These are phyloP conservation scores for Desmophyllum pertusum DNA, from an alignment of 92 coral and sea anemone species.

Conservation along the genomic window DNA sequence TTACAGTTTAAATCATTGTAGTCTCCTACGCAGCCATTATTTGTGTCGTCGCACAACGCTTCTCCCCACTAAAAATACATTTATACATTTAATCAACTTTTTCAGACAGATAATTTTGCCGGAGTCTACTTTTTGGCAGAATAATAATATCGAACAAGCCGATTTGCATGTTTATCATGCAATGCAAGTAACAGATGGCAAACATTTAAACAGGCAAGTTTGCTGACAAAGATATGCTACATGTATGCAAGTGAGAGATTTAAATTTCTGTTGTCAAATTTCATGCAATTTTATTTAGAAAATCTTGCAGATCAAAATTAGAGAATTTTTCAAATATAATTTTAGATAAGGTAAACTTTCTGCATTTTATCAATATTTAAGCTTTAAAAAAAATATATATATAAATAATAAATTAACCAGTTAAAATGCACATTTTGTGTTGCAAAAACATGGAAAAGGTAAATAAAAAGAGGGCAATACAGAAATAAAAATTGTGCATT, in stretches of 20 bases:
- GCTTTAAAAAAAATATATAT: too few relatives aligned
- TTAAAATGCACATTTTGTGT: not conserved
- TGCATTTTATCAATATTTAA: not conserved
- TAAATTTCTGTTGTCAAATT: not conserved
- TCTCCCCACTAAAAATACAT: too few relatives aligned
- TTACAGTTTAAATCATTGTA: too few relatives aligned
- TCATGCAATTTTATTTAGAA: not conserved
- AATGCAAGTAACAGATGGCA: not conserved
- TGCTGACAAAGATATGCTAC: not conserved
- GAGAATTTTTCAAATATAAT: not conserved
- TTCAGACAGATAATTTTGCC: too few relatives aligned
- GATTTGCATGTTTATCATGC: not conserved
- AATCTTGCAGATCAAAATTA: not conserved
- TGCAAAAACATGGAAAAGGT: not conserved
- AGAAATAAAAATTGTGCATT: not conserved
- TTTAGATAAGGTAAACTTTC: not conserved
- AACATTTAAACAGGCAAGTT: not conserved
- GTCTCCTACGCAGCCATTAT: too few relatives aligned
- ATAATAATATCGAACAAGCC: not conserved
- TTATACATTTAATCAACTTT: too few relatives aligned
- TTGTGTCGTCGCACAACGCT: too few relatives aligned
- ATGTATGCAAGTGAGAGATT: not conserved
- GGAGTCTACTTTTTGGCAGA: not conserved
- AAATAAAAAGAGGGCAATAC: not conserved
- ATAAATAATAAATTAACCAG: slow-evolving; percentile 2